Evolutionary conservation across 1,140 invertebrate species (phyloP).

Genomic region (Metopolophium dirhodum): DNA sequence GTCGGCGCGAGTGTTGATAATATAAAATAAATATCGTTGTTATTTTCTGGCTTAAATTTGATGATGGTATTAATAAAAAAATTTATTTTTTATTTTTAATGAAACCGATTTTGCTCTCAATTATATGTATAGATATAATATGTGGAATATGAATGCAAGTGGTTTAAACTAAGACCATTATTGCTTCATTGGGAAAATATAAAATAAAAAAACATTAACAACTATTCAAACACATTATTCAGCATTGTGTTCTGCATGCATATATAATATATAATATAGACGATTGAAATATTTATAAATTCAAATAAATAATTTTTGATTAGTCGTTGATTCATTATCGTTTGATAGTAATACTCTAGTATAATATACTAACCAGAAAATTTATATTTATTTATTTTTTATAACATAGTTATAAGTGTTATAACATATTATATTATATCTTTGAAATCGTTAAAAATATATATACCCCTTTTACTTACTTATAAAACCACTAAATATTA

Average conservation of each 20-base stretch:
- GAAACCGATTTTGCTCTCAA: background rate
- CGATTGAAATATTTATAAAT: background rate
- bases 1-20: background rate
- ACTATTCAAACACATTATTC: background rate
- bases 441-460: background rate
- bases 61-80: background rate
- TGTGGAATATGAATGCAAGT: background rate
- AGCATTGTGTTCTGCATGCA: background rate
- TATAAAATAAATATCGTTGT: background rate
- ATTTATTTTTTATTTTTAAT: background rate
- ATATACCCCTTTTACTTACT: background rate
- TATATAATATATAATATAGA: background rate
- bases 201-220: background rate
- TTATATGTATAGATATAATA: background rate
- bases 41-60: background rate
- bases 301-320: background rate
- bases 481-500: background rate
- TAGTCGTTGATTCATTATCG: background rate
- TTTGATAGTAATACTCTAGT: background rate
- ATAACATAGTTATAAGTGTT: too few relatives aligned
- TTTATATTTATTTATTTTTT: background rate
- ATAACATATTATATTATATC: too few relatives aligned
- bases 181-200: background rate
- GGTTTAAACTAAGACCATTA: background rate
- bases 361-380: background rate